Percentiles rank a stretch among this genome's conserved stretches.
These are phyloP conservation scores for Chaenogobius annularis DNA, from an alignment of 2,113 vertebrate species.

Conservation along the genomic window DNA sequence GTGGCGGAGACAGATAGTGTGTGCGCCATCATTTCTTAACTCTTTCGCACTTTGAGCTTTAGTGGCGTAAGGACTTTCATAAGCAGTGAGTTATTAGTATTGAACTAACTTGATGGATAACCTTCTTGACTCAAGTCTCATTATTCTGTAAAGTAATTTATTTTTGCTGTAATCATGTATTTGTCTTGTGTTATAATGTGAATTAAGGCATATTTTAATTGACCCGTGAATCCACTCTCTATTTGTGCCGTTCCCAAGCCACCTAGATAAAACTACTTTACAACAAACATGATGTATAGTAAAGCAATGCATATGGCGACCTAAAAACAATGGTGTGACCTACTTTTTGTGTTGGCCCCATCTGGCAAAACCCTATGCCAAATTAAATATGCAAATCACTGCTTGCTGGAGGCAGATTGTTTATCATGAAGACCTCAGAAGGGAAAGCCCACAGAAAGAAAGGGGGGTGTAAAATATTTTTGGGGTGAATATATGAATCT, in stretches of 20 bases:
- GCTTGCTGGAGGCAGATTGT: not conserved
- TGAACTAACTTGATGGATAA: not conserved
- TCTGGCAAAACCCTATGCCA: not conserved
- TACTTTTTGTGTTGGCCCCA: constrained; percentile 2
- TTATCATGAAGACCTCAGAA: not conserved
- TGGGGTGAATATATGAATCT: no score
- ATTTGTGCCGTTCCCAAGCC: not conserved
- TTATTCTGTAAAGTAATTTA: no score
- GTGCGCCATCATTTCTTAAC: not conserved
- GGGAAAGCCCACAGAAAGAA: not conserved
- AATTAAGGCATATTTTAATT: not conserved
- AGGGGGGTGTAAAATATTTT: no score
- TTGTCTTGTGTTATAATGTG: not conserved
- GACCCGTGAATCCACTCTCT: not conserved
- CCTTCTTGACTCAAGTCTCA: not conserved
- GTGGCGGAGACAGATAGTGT: not conserved
- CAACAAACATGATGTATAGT: not conserved
- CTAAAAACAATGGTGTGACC: not conserved
- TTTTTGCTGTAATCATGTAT: no score
- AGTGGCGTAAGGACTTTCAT: not conserved
- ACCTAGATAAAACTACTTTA: not conserved
- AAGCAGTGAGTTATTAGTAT: not conserved
- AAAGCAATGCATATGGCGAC: not conserved
- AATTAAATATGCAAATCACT: constrained; percentile 5
- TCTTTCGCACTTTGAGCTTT: not conserved